Evolutionary conservation across 1,140 invertebrate species (phyloP), one percentile per base, ranked within the genome.

Genomic region (Batillaria attramentaria): DNA sequence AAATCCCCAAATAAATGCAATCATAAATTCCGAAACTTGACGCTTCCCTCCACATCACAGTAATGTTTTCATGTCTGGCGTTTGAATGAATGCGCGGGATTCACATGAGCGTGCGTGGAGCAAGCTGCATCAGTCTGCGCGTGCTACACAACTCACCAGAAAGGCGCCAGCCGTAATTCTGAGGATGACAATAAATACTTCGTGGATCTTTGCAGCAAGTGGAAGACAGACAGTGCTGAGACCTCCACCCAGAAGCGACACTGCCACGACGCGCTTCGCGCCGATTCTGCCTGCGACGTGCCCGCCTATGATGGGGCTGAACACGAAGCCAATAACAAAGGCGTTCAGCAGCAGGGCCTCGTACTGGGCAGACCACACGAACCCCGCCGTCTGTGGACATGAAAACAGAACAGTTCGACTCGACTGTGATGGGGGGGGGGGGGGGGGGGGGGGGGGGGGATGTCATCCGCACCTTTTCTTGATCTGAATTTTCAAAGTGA

Each of bases 271-370:
- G 46, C 69, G 77, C 78, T 88, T 89, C 16, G 82, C 84, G n/a
- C 89, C 89, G 5, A 72, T n/a, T 43, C 78, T 72, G 18, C 72
- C 94, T 0, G 95, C 95, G 20, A 95, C 81, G 95, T 94, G 89
- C 13, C 86, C 86, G 18, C 95, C 95, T 0, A 96, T 95, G 60
- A 97, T 91, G 89, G 97, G 94, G 93, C 94, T 79, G 93, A 94
- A 8, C 93, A 93, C 91, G 84, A 94, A 94, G 1, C 94, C 94
- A 91, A 94, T 94, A 80, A 96, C 97, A 91, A 97, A 97, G 0
- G 95, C 95, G 85, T 95, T 95, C 41, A 97, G 89, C 39, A 97
- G 93, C 16, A 95, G 88, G 3, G 95, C 96, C 91, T 95, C 80
- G 33, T 78, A 78, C n/a, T 39, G 42, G 3, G 80, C 73, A 3